phyloP scores from a whole-genome alignment of 2,113 vertebrate genomes.

The Desmodus rotundus region DNA sequence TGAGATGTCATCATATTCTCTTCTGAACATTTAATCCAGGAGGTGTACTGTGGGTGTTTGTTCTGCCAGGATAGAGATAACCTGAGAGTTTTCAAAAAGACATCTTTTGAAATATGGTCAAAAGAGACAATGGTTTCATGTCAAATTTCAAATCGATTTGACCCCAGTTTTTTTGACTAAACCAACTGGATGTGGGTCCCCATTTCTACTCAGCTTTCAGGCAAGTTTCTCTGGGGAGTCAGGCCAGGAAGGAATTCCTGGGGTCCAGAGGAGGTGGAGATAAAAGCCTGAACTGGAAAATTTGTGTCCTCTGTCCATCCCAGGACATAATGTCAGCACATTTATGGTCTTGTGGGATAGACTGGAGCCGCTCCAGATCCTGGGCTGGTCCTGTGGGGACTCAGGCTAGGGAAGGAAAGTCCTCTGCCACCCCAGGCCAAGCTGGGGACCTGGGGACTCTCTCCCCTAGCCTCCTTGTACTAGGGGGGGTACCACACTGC shows the following conservation, averaged over 20 bases:
- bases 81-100: conserved; percentile 25
- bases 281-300: neutral
- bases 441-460: neutral
- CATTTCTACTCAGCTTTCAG: neutral
- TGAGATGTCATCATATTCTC: conserved; percentile 43
- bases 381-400: neutral
- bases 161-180: neutral
- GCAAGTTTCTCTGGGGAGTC: neutral
- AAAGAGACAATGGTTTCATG: neutral
- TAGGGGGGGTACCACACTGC: neutral
- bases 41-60: conserved; percentile 5
- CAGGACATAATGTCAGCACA: neutral
- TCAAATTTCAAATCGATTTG: neutral
- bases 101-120: neutral
- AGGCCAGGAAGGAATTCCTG: neutral
- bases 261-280: neutral
- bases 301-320: neutral
- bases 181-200: neutral
- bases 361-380: neutral
- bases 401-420: neutral
- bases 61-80: conserved; percentile 26
- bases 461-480: neutral
- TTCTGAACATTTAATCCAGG: conserved; percentile 27
- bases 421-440: neutral
- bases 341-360: neutral